These are phyloP conservation scores for Chloroceryle aenea DNA, from an alignment of 2,113 vertebrate genomes.

Conservation along the genomic window DNA sequence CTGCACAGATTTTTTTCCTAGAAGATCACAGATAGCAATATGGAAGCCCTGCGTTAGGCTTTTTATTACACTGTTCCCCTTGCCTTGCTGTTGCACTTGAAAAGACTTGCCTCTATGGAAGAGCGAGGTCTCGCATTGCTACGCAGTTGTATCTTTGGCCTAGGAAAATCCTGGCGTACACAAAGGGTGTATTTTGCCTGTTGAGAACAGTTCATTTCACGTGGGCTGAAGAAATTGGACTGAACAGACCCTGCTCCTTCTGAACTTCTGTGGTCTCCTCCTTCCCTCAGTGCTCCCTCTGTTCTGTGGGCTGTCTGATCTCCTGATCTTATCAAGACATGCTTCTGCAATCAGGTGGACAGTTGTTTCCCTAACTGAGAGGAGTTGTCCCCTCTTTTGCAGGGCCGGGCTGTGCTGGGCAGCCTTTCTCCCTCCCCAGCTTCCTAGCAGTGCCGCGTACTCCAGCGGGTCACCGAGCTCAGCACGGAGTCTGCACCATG, in stretches of 20 bases:
- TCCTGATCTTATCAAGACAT: neutral
- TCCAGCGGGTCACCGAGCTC: neutral
- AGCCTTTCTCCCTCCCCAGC: neutral
- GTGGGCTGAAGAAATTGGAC: neutral
- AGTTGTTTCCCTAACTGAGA: neutral
- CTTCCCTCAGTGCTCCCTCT: neutral
- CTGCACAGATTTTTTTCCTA: neutral
- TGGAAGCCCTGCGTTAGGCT: neutral
- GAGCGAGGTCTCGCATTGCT: neutral
- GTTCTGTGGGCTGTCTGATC: fast-evolving
- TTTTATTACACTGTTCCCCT: neutral
- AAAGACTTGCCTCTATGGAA: neutral
- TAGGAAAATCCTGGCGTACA: neutral
- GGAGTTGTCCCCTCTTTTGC: neutral
- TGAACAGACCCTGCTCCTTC: neutral
- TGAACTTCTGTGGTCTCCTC: neutral
- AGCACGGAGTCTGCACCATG: neutral
- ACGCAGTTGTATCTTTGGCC: neutral
- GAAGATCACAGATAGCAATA: neutral
- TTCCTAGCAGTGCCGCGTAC: neutral
- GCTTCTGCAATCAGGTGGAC: neutral
- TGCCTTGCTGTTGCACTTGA: neutral
- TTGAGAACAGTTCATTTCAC: neutral
- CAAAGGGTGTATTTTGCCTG: neutral
- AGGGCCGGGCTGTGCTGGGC: neutral